These are phyloP conservation scores for Atlantisia rogersi DNA, from an alignment of 2,113 vertebrate species.

Conservation along the genomic window DNA sequence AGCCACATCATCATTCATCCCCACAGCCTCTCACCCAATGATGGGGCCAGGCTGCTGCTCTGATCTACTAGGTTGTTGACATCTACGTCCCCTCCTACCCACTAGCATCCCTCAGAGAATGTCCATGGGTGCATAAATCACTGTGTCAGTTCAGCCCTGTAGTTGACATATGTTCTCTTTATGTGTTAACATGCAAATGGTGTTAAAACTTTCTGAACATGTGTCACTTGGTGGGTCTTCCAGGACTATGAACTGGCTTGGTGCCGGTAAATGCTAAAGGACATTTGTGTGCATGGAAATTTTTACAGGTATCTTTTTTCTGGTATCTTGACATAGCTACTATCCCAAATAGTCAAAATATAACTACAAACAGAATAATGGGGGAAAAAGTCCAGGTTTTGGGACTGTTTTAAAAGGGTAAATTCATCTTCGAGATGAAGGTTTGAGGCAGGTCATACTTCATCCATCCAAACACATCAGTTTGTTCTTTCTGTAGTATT, in stretches of 20 bases:
- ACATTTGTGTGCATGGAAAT: not conserved
- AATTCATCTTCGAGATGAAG: not conserved
- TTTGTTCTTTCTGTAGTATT: not conserved
- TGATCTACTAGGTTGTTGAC: not conserved
- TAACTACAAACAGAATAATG: not conserved
- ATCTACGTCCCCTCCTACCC: fast-evolving
- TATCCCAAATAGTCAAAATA: not conserved
- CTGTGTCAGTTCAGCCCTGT: not conserved
- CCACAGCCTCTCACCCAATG: not conserved
- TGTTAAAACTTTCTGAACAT: not conserved
- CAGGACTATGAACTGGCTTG: not conserved
- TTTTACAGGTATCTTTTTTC: not conserved
- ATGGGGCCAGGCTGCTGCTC: not conserved
- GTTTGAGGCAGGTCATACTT: not conserved
- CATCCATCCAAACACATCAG: not conserved
- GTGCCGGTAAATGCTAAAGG: not conserved
- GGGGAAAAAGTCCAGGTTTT: not conserved
- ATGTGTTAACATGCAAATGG: not conserved
- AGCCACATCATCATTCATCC: fast-evolving
- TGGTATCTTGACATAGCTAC: not conserved
- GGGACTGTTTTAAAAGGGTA: not conserved
- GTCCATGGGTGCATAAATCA: not conserved
- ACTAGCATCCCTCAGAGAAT: fast-evolving
- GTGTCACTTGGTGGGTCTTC: not conserved
- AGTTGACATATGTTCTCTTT: not conserved